These are phyloP conservation scores for Podargus strigoides DNA, from an alignment of 2,797 vertebrate genomes.

Conservation along the genomic window DNA sequence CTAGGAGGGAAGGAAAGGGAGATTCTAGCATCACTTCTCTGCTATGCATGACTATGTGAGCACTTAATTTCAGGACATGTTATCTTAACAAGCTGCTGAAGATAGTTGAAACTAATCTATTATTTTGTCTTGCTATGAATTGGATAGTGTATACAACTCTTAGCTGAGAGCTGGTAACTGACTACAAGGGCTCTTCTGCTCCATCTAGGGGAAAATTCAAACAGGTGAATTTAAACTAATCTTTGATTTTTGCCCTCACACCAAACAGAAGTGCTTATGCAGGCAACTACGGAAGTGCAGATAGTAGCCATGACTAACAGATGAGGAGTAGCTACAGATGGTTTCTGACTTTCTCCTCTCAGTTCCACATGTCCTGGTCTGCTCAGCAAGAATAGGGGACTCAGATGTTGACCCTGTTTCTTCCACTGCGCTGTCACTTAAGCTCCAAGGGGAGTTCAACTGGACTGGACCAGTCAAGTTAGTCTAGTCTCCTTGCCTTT, in stretches of 20 bases:
- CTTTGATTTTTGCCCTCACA: neutral
- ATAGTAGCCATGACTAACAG: neutral
- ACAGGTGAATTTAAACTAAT: neutral
- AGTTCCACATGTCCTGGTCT: neutral
- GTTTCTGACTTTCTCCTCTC: neutral
- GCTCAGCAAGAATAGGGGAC: neutral
- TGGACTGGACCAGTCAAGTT: neutral
- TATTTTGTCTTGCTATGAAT: neutral
- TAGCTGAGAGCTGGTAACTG: neutral
- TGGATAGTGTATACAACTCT: neutral
- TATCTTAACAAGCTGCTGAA: conserved; percentile 22
- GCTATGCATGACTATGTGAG: neutral
- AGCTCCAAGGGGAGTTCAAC: neutral
- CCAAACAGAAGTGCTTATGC: neutral
- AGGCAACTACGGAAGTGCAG: neutral
- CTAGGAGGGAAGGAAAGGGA: neutral
- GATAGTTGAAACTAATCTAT: neutral
- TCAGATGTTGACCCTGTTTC: neutral
- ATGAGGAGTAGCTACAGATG: neutral
- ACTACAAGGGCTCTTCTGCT: neutral
- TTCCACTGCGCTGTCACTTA: neutral
- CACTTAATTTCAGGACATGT: neutral
- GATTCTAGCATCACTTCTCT: neutral
- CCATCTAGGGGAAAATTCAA: neutral
- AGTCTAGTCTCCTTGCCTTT: neutral